A percentile compares a stretch with the other conserved stretches of the same genome.
Evolutionary conservation across 1,140 invertebrate genomes (phyloP).

Genomic region (Chironomus tepperi): DNA sequence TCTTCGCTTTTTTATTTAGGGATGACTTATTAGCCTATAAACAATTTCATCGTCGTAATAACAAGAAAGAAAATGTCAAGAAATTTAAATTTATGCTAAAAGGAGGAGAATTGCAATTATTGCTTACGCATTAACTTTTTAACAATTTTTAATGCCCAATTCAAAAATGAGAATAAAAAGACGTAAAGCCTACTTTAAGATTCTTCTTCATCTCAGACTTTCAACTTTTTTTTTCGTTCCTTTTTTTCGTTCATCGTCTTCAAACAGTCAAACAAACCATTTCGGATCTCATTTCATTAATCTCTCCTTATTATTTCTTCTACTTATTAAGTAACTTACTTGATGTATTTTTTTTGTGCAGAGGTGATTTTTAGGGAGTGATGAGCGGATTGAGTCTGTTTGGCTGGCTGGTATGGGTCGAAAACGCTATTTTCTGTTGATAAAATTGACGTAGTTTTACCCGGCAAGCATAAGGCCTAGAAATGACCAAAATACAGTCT

Average conservation of each 20-base stretch:
- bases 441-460: too few relatives aligned
- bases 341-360: too few relatives aligned
- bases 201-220: background rate
- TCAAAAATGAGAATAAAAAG: background rate
- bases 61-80: background rate
- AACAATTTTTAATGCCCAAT: background rate
- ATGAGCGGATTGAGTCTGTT: too few relatives aligned
- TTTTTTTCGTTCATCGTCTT: background rate
- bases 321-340: background rate
- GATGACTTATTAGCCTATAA: background rate
- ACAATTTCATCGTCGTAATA: background rate
- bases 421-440: too few relatives aligned
- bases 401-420: too few relatives aligned
- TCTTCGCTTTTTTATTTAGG: too few relatives aligned
- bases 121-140: background rate
- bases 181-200: background rate
- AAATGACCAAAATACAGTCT: too few relatives aligned
- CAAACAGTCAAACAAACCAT: background rate
- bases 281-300: conserved; percentile 2
- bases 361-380: too few relatives aligned
- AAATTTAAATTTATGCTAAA: background rate
- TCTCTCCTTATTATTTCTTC: background rate
- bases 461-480: too few relatives aligned
- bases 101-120: background rate
- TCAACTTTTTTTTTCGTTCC: background rate